A percentile compares a stretch with the other conserved stretches of the same genome.
phyloP scores from a whole-genome alignment of 1,140 invertebrate species.

The Drosophila aff. region DNA sequence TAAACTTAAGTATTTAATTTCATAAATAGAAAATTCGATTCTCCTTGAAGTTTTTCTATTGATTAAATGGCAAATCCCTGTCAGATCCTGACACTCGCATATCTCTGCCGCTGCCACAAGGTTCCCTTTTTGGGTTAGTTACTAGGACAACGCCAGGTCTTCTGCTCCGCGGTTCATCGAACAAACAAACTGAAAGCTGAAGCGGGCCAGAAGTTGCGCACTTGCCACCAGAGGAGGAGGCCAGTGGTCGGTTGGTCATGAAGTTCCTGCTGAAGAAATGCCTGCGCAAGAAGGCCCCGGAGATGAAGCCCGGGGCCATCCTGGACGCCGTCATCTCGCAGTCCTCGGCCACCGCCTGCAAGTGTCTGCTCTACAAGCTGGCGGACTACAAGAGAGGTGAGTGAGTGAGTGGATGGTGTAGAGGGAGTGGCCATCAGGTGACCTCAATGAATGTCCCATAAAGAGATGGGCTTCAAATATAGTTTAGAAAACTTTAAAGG shows the following conservation, averaged over 20 bases:
- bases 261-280: slow-evolving; percentile 83
- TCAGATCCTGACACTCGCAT: neutral
- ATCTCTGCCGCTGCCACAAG: neutral
- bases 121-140: neutral
- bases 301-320: slow-evolving; percentile 87
- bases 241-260: slow-evolving; percentile 40
- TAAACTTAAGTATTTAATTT: neutral
- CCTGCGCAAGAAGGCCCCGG: slow-evolving; percentile 79
- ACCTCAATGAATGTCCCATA: neutral
- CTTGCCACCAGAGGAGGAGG: neutral
- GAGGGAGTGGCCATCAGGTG: neutral
- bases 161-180: slow-evolving; percentile 21
- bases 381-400: slow-evolving; percentile 95
- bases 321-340: slow-evolving; percentile 95
- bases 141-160: slow-evolving; percentile 19
- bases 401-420: neutral
- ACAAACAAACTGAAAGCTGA: slow-evolving; percentile 27
- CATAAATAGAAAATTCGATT: too few species aligned
- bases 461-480: too few species aligned
- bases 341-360: slow-evolving; percentile 92
- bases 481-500: too few species aligned
- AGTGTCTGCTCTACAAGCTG: slow-evolving; percentile 93
- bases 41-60: neutral
- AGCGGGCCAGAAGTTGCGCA: neutral
- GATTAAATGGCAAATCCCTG: neutral